Percentiles rank a stretch among this genome's conserved stretches.
Evolutionary conservation across 2,888 invertebrate genomes (phyloP).

Genomic region (Harpagoxenus sublaevis): DNA sequence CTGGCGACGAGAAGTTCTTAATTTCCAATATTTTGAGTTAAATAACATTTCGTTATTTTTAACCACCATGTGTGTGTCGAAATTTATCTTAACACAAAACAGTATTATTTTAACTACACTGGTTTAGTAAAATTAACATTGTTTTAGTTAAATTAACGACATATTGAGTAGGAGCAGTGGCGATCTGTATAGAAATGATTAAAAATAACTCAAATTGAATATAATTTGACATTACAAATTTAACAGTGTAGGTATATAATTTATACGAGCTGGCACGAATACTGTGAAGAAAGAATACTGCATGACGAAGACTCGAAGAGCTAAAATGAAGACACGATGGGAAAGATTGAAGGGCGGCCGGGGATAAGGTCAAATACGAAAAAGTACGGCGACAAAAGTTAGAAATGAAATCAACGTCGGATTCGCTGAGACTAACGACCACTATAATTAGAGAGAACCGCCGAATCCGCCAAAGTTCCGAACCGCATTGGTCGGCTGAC

Average conservation of each 20-base stretch:
- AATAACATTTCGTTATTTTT: too few species aligned
- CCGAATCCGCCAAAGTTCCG: constrained; percentile 44
- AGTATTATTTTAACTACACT: too few species aligned
- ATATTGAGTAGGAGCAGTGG: too few species aligned
- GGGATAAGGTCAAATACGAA: constrained; percentile 35
- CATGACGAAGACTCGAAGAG: neutral
- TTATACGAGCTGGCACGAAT: constrained; percentile 9
- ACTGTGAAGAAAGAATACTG: neutral
- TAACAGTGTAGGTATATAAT: neutral
- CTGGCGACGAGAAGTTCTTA: too few species aligned
- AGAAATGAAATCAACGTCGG: constrained; percentile 55
- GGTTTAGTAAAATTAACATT: too few species aligned
- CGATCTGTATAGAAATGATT: too few species aligned
- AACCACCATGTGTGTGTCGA: too few species aligned
- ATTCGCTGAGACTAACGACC: constrained; percentile 66
- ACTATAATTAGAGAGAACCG: constrained; percentile 71
- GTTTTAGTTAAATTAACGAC: too few species aligned
- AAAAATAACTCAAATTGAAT: too few species aligned
- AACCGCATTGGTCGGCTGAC: constrained; percentile 60
- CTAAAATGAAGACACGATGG: neutral
- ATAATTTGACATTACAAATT: too few species aligned
- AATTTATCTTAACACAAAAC: too few species aligned
- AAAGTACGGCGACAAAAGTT: constrained; percentile 51
- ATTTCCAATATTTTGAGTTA: too few species aligned
- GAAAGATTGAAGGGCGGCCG: constrained; percentile 16